These are phyloP conservation scores for Morus bassanus DNA, from an alignment of 2,797 vertebrate genomes.

Conservation along the genomic window DNA sequence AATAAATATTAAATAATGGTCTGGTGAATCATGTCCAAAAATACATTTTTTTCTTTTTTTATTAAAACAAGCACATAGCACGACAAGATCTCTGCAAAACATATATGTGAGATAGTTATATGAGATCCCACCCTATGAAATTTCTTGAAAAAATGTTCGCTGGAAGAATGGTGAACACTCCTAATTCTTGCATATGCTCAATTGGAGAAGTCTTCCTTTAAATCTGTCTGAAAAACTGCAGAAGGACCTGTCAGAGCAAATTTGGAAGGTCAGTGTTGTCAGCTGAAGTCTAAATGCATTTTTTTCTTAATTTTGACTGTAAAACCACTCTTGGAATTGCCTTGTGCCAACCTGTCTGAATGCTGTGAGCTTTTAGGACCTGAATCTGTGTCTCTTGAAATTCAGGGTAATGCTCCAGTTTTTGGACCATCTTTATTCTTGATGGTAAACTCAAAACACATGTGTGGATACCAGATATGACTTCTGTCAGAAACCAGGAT, in stretches of 20 bases:
- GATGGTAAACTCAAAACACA: neutral
- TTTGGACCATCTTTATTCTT: neutral
- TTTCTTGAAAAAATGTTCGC: neutral
- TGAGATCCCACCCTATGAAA: neutral
- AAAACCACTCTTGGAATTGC: neutral
- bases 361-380: neutral
- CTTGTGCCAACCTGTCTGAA: neutral
- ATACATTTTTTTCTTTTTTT: rapidly evolving
- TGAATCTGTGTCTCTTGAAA: neutral
- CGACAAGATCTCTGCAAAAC: neutral
- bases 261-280: neutral
- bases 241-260: neutral
- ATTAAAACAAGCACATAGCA: neutral
- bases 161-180: neutral
- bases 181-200: neutral
- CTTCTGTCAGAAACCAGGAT: neutral
- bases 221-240: neutral
- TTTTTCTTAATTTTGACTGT: neutral
- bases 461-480: rapidly evolving
- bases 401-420: neutral
- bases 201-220: neutral
- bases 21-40: neutral
- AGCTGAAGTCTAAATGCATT: neutral
- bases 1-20: neutral
- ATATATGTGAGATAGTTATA: neutral